Base-by-base conservation (phyloP, 2,797 vertebrate genomes). In the Chloroceryle inda region DNA sequence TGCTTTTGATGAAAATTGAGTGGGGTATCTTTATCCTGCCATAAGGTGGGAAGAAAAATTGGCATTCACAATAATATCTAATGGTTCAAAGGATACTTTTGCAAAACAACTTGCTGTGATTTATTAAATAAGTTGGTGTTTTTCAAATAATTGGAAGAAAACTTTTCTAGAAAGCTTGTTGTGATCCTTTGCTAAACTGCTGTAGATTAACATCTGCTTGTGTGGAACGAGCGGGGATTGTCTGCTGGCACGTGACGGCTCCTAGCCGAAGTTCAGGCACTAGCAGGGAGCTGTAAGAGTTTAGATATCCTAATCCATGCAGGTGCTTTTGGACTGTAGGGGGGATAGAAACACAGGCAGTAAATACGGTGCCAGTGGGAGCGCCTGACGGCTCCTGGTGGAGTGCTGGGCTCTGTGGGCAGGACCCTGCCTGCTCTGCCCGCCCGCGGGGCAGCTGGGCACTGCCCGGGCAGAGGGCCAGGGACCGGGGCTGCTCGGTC, bases 11-110 rank as follows among this genome's bases (percentile, higher is more conserved):
- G 85, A 96, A 94, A 86, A 53, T 87, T 88, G 89, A 92, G 66
- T 91, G 87, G 92, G 80, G 86, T 89, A 73, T 79, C 92, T 96
- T 86, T 85, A 95, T 86, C 67, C 88, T 85, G 85, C 92, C 52
- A 49, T 62, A 75, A 89, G 89, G 78, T 87, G 83, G 78, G 85
- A 79, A 85, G 71, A 93, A 89, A 85, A 75, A 52, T 40, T 77
- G 75, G 73, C 79, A 67, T 91, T 95, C 90, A 81, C 82, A 96
- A 91, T 91, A 85, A 64, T 67, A 47, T 78, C 45, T 90, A 95
- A 96, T 91, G 79, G 86, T 95, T 97, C 90, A 97, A 95, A 96
- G 96, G 88, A 88, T 93, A 92, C 92, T 94, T 87, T 64, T 90
- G 49, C 56, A 79, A 95, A 89, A 89, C 78, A 95, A 81, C 87